A percentile compares a stretch with the other conserved stretches of the same genome.
Conservation (phyloP, 2,888 invertebrate species). For the Erebia aethiops region DNA sequence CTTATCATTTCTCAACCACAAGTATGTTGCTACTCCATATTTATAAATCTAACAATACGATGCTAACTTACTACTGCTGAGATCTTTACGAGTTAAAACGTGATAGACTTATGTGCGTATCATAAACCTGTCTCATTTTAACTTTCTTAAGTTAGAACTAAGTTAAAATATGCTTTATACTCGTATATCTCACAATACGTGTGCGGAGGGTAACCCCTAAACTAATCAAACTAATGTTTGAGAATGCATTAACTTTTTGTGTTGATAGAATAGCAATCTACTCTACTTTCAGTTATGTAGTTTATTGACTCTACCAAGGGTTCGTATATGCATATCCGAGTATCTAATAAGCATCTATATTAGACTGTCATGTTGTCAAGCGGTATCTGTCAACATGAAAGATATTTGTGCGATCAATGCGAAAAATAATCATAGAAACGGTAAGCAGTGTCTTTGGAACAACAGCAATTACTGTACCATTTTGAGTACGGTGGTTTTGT, state of each 20-base stretch:
- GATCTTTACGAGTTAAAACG: too few relatives aligned
- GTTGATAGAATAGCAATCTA: neutral
- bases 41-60: neutral
- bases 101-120: too few relatives aligned
- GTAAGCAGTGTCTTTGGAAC: neutral
- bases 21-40: conserved; percentile 6
- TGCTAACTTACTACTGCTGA: neutral
- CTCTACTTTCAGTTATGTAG: neutral
- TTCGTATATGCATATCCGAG: too few relatives aligned
- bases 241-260: neutral
- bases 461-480: neutral
- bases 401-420: neutral
- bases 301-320: neutral
- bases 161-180: too few relatives aligned
- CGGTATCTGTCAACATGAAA: too few relatives aligned
- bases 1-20: conserved; percentile 9
- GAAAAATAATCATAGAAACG: neutral
- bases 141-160: too few relatives aligned
- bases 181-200: too few relatives aligned
- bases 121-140: too few relatives aligned
- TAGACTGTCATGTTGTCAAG: too few relatives aligned
- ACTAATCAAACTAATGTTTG: too few relatives aligned
- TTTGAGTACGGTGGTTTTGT: neutral
- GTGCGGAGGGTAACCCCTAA: too few relatives aligned
- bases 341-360: too few relatives aligned